These are phyloP conservation scores for Lepus timidus DNA, from an alignment of 2,113 vertebrate species.

Conservation along the genomic window DNA sequence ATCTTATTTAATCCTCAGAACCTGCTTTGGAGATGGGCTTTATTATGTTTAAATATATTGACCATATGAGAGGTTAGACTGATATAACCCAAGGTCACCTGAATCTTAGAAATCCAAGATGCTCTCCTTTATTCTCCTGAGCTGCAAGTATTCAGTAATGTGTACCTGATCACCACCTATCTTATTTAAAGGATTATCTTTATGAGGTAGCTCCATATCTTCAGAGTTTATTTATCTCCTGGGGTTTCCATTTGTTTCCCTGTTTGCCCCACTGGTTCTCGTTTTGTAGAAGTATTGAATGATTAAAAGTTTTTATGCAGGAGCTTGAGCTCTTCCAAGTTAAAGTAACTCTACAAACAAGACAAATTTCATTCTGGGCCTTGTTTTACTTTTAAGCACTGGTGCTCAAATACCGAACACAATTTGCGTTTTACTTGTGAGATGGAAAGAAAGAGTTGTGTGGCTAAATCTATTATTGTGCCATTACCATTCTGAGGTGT, in stretches of 20 bases:
- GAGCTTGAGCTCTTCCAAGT: neutral
- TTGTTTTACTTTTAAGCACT: neutral
- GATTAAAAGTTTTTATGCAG: neutral
- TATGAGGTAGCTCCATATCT: neutral
- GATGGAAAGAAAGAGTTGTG: constrained; percentile 3
- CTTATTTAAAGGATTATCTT: neutral
- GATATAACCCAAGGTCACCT: neutral
- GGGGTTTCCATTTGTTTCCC: neutral
- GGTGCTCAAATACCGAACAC: constrained; percentile 20
- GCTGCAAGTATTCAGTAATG: neutral
- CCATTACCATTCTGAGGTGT: constrained; percentile 22
- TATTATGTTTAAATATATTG: neutral
- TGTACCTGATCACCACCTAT: neutral
- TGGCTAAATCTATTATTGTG: neutral
- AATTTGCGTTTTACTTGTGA: neutral
- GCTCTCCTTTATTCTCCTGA: neutral
- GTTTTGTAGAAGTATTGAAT: neutral
- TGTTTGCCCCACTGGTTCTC: neutral
- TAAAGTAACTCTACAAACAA: constrained; percentile 10
- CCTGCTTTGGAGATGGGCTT: neutral
- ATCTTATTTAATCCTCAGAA: neutral
- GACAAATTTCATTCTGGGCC: neutral
- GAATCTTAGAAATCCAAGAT: neutral
- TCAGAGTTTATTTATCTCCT: neutral
- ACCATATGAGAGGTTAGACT: neutral